Percentiles rank a stretch among this genome's conserved stretches.
phyloP scores from a whole-genome alignment of 2,797 vertebrate genomes.

The Salarias fasciatus region DNA sequence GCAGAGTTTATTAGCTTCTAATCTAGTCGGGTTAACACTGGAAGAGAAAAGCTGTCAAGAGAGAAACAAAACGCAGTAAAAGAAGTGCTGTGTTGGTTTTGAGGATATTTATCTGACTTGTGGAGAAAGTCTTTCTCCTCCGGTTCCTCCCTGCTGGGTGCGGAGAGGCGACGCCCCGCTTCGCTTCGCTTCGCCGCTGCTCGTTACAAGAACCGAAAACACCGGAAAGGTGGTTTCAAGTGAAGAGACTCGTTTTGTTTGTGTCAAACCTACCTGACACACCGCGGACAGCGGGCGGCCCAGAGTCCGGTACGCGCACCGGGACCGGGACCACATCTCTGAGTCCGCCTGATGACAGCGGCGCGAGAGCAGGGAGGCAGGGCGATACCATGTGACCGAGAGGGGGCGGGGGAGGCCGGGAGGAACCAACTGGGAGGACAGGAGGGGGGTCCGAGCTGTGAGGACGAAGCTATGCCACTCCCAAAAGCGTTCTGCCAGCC shows the following conservation, averaged over 20 bases:
- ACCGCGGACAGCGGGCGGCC: conserved; percentile 83
- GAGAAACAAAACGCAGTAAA: too few species aligned
- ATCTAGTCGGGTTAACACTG: too few species aligned
- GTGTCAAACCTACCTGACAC: conserved; percentile 78
- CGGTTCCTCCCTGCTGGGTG: not conserved
- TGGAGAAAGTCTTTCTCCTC: not conserved
- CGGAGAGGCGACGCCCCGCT: not conserved
- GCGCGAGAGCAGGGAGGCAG: not conserved
- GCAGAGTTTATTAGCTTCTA: too few species aligned
- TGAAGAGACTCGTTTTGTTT: not conserved
- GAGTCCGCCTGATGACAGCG: not conserved
- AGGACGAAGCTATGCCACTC: too few species aligned
- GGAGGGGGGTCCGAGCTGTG: not conserved
- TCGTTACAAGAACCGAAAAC: not conserved
- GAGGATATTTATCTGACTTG: not conserved
- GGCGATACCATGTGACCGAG: not conserved
- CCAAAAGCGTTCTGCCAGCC: too few species aligned
- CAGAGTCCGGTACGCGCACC: conserved; percentile 80
- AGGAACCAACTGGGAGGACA: not conserved
- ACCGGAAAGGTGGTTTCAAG: too few species aligned
- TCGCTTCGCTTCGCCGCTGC: not conserved
- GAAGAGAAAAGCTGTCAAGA: too few species aligned
- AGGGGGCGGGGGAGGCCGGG: not conserved
- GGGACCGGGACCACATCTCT: conserved; percentile 82
- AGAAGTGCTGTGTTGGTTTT: too few species aligned